Conservation (phyloP, 2,113 vertebrate species). For the Chrysemys picta region DNA sequence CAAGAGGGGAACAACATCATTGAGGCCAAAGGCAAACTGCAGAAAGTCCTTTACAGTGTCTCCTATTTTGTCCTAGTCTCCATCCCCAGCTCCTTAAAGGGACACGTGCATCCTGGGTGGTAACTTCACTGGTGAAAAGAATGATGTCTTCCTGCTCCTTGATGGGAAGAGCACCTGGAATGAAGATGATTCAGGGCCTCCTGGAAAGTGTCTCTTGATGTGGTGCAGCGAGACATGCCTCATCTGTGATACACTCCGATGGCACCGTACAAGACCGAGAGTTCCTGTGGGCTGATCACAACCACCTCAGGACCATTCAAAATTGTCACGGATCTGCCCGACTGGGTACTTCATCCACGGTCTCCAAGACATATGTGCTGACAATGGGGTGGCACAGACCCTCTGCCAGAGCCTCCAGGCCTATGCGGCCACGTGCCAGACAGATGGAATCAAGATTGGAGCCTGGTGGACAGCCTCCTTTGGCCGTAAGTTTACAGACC, state of each 20-base stretch:
- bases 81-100: too few species aligned
- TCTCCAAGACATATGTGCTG: conserved; percentile 70
- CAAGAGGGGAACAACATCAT: too few species aligned
- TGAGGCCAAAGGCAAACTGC: too few species aligned
- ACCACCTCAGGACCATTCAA: conserved; percentile 51
- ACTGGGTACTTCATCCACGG: conserved; percentile 58
- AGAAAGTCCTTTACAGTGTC: too few species aligned
- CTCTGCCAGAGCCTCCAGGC: conserved; percentile 71
- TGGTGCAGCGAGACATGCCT: neutral
- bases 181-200: neutral
- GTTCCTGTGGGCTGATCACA: too few species aligned
- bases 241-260: neutral
- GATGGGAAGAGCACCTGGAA: too few species aligned
- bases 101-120: too few species aligned
- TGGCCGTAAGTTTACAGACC: conserved; percentile 76
- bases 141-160: too few species aligned
- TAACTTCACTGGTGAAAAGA: too few species aligned
- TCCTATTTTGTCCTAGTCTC: too few species aligned
- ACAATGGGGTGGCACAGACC: conserved; percentile 48
- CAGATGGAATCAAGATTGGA: conserved; percentile 60
- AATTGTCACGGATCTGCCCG: conserved; percentile 61
- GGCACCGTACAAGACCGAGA: neutral
- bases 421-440: conserved; percentile 65
- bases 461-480: conserved; percentile 72
- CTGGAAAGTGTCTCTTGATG: too few species aligned